Percentiles rank a stretch among this genome's conserved stretches.
These are phyloP conservation scores for Cathartes aura DNA, from an alignment of 2,113 vertebrate species.

Conservation along the genomic window DNA sequence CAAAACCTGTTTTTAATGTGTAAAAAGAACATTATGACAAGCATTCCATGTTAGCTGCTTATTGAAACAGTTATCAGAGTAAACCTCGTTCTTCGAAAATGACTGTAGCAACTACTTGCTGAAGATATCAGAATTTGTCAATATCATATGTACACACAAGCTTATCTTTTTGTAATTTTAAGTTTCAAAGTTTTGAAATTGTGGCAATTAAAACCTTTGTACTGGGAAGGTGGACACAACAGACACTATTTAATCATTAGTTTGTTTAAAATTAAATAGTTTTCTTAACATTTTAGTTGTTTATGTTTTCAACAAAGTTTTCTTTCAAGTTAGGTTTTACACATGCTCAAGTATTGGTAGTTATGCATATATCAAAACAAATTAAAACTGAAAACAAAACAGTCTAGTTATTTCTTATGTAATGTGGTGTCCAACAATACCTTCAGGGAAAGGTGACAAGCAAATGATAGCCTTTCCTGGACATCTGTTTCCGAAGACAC, in stretches of 20 bases:
- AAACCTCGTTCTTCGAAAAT: background rate
- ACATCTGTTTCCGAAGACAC: background rate
- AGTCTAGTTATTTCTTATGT: background rate
- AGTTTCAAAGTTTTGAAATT: background rate
- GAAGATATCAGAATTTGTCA: background rate
- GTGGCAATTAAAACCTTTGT: background rate
- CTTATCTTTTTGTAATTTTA: background rate
- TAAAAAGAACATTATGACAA: background rate
- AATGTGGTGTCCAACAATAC: background rate
- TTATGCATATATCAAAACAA: background rate
- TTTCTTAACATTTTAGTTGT: background rate
- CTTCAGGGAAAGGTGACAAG: background rate
- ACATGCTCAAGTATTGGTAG: background rate
- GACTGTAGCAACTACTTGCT: background rate
- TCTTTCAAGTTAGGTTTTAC: background rate
- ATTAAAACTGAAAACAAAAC: background rate
- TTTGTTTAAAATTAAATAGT: background rate
- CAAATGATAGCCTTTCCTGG: background rate
- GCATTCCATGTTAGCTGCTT: constrained; percentile 10
- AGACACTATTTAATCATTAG: background rate
- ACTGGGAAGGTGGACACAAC: background rate
- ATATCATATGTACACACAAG: background rate
- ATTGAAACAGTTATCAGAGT: constrained; percentile 28
- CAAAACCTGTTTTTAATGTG: background rate
- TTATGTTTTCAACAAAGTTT: background rate